Evolutionary conservation across 2,888 invertebrate genomes (phyloP).

Genomic region (Reticulitermes lucifugus): DNA sequence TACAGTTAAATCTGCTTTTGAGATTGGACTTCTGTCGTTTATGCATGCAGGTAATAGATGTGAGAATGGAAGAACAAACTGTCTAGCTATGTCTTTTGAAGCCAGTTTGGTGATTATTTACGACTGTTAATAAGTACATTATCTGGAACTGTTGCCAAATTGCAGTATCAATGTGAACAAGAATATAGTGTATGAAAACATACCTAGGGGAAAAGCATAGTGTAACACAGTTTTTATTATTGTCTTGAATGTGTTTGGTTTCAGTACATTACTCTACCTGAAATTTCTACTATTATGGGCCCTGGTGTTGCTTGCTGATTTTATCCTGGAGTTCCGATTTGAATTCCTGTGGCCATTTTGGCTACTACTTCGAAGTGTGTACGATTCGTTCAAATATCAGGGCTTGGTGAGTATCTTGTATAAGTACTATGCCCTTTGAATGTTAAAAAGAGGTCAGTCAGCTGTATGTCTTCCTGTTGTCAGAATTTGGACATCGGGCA

Average conservation of each 20-base stretch:
- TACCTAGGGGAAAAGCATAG: neutral
- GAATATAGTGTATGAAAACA: too few species aligned
- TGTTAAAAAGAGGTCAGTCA: neutral
- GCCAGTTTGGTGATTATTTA: too few species aligned
- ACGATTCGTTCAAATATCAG: slow-evolving; percentile 98
- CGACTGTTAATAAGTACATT: too few species aligned
- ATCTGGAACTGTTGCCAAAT: too few species aligned
- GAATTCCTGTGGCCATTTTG: slow-evolving; percentile 99
- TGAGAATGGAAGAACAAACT: too few species aligned
- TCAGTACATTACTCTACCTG: slow-evolving; percentile 92
- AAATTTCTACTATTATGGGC: slow-evolving; percentile 97
- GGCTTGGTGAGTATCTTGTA: slow-evolving; percentile 81
- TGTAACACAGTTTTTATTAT: neutral
- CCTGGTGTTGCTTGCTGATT: slow-evolving; percentile 93
- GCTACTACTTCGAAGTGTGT: slow-evolving; percentile 93
- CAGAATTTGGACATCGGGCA: too few species aligned
- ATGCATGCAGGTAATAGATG: too few species aligned
- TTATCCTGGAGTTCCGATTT: slow-evolving; percentile 97
- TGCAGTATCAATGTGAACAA: too few species aligned
- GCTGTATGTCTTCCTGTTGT: neutral
- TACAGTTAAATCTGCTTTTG: too few species aligned
- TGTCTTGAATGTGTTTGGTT: slow-evolving; percentile 62
- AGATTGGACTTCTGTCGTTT: too few species aligned
- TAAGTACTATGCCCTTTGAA: too few species aligned
- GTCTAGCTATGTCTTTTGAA: too few species aligned